phyloP scores from a whole-genome alignment of 2,113 vertebrate genomes.

The Entelurus aequoreus region DNA sequence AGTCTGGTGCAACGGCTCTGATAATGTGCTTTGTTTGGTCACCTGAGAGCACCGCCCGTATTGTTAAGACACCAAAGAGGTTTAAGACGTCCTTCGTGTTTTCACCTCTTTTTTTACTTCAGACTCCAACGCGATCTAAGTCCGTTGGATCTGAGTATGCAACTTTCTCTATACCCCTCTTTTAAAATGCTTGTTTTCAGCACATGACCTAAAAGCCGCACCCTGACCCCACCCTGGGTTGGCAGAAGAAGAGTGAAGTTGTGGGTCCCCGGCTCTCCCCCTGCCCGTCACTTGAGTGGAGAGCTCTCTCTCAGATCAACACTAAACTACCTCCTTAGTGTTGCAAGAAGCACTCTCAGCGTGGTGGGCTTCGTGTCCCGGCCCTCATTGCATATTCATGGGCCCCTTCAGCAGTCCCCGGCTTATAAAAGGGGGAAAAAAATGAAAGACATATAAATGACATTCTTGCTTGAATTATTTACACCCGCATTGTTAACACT shows the following conservation, averaged over 20 bases:
- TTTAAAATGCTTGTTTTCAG: constrained; percentile 56
- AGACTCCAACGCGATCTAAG: too few relatives aligned
- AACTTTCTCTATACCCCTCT: constrained; percentile 42
- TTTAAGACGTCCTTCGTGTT: too few relatives aligned
- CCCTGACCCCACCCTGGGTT: constrained; percentile 44
- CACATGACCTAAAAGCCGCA: constrained; percentile 34
- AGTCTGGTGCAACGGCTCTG: neutral
- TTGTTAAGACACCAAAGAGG: too few relatives aligned
- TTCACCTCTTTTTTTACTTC: too few relatives aligned
- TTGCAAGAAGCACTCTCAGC: constrained; percentile 54
- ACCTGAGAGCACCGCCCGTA: too few relatives aligned
- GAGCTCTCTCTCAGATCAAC: constrained; percentile 58
- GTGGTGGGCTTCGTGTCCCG: constrained; percentile 42
- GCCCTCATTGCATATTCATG: constrained; percentile 64
- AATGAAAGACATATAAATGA: constrained; percentile 17
- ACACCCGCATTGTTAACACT: constrained; percentile 17
- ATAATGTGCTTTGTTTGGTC: neutral
- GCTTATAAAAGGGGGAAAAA: constrained; percentile 22
- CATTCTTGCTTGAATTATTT: constrained; percentile 38
- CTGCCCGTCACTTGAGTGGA: constrained; percentile 60
- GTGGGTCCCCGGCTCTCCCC: constrained; percentile 13
- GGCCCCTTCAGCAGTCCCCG: constrained; percentile 18
- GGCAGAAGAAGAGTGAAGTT: constrained; percentile 50
- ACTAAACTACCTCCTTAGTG: constrained; percentile 62
- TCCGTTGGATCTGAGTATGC: constrained; percentile 19